Conservation (phyloP, 2,888 invertebrate species). For the Corbicula japonica region DNA sequence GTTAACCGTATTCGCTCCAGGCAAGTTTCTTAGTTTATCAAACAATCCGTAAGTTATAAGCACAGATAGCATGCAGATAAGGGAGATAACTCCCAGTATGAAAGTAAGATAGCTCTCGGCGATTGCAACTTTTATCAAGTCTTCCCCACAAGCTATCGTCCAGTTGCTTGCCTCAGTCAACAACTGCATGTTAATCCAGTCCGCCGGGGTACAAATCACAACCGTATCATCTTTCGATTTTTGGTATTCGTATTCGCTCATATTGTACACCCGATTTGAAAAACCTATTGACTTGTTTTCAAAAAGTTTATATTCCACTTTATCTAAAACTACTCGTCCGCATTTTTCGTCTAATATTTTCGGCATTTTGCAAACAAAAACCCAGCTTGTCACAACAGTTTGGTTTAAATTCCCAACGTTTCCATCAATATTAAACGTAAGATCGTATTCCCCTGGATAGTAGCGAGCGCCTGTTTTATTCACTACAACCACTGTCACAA, state of each 20-base stretch:
- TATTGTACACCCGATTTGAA: slow-evolving; percentile 66
- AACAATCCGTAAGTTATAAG: slow-evolving; percentile 84
- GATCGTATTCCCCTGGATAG: slow-evolving; percentile 74
- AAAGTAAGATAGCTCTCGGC: slow-evolving; percentile 78
- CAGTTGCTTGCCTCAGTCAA: slow-evolving; percentile 14
- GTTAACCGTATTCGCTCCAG: slow-evolving; percentile 86
- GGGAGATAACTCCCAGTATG: slow-evolving; percentile 80
- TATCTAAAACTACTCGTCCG: slow-evolving; percentile 65
- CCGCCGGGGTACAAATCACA: slow-evolving; percentile 71
- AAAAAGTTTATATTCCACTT: slow-evolving; percentile 67
- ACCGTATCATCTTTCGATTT: slow-evolving; percentile 62
- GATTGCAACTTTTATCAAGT: slow-evolving; percentile 59
- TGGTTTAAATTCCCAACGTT: slow-evolving; percentile 67
- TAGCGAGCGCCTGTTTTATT: slow-evolving; percentile 69
- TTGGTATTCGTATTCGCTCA: slow-evolving; percentile 72
- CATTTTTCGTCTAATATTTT: slow-evolving; percentile 72
- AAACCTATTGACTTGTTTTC: slow-evolving; percentile 72
- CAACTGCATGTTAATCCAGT: slow-evolving; percentile 37
- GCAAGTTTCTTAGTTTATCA: slow-evolving; percentile 83
- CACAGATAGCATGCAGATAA: slow-evolving; percentile 81
- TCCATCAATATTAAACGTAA: slow-evolving; percentile 73
- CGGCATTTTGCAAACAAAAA: slow-evolving; percentile 79
- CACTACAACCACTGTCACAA: slow-evolving; percentile 64
- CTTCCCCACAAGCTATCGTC: slow-evolving; percentile 65
- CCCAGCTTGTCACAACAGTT: slow-evolving; percentile 65